phyloP scores from a whole-genome alignment of 2,888 invertebrate genomes.

The Xanthorhoe spadicearia region DNA sequence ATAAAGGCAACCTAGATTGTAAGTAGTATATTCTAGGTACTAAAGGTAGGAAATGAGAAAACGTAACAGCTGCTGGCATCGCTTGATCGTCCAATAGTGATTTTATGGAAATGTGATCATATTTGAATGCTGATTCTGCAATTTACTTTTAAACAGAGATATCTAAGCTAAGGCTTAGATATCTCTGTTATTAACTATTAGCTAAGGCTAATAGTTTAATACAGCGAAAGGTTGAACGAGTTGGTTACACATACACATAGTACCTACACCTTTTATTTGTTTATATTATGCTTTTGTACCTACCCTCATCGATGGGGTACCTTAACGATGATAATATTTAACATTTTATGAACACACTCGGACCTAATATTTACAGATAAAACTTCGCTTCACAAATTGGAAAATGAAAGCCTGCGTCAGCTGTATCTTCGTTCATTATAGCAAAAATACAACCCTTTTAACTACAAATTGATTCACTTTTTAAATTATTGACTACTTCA shows the following conservation, averaged over 20 bases:
- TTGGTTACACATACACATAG: too few species aligned
- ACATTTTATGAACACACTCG: constrained; percentile 26
- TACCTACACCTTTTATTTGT: too few species aligned
- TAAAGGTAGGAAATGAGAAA: constrained; percentile 57
- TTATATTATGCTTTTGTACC: too few species aligned
- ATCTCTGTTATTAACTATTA: too few species aligned
- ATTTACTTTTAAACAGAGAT: constrained; percentile 52
- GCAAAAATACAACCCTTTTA: constrained; percentile 68
- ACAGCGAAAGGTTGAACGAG: background rate
- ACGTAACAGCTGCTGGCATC: constrained; percentile 55
- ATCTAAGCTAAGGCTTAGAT: constrained; percentile 14
- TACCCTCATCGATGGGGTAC: too few species aligned
- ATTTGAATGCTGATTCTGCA: constrained; percentile 57
- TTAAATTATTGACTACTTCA: constrained; percentile 18
- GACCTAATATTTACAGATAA: constrained; percentile 33
- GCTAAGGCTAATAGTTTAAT: too few species aligned
- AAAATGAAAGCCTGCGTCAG: constrained; percentile 64
- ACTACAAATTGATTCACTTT: constrained; percentile 33
- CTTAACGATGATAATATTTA: background rate
- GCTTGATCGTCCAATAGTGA: constrained; percentile 60
- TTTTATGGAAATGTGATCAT: constrained; percentile 65
- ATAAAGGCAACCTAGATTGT: background rate
- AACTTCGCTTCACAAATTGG: constrained; percentile 52
- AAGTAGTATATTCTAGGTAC: constrained; percentile 31
- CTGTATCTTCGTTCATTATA: constrained; percentile 65